These are phyloP conservation scores for Leptonema lineaticorne DNA, from an alignment of 1,140 invertebrate genomes.

Conservation along the genomic window DNA sequence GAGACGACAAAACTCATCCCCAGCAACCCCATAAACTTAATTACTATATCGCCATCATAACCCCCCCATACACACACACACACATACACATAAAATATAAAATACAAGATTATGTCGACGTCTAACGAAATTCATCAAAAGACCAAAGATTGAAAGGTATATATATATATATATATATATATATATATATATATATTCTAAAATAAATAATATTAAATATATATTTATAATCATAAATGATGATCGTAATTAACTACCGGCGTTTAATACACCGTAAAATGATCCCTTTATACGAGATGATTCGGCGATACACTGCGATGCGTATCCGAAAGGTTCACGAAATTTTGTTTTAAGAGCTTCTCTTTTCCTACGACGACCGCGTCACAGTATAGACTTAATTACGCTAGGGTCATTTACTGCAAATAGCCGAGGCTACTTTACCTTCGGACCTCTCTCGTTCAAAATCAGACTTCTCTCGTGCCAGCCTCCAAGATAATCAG, in stretches of 20 bases:
- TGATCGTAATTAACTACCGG: too few relatives aligned
- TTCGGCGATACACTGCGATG: too few relatives aligned
- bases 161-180: too few relatives aligned
- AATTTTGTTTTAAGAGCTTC: too few relatives aligned
- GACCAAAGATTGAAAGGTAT: too few relatives aligned
- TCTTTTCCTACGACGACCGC: not conserved
- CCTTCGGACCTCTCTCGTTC: constrained; percentile 25
- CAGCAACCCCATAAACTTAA: constrained; percentile 29
- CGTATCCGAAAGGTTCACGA: too few relatives aligned
- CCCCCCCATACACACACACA: too few relatives aligned
- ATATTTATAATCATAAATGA: too few relatives aligned
- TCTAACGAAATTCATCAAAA: too few relatives aligned
- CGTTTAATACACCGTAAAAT: too few relatives aligned
- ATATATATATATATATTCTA: not conserved
- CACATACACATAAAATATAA: not conserved
- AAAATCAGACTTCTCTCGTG: constrained; percentile 19
- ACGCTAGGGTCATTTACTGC: constrained; percentile 27
- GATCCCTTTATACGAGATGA: too few relatives aligned
- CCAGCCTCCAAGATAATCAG: constrained; percentile 27
- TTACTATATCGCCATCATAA: constrained; percentile 24
- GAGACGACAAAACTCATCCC: constrained; percentile 26
- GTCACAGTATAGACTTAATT: constrained; percentile 28
- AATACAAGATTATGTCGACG: not conserved
- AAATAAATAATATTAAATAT: not conserved
- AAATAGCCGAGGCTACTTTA: constrained; percentile 31